phyloP scores from a whole-genome alignment of 2,888 invertebrate genomes.

The Rosalia funebris region DNA sequence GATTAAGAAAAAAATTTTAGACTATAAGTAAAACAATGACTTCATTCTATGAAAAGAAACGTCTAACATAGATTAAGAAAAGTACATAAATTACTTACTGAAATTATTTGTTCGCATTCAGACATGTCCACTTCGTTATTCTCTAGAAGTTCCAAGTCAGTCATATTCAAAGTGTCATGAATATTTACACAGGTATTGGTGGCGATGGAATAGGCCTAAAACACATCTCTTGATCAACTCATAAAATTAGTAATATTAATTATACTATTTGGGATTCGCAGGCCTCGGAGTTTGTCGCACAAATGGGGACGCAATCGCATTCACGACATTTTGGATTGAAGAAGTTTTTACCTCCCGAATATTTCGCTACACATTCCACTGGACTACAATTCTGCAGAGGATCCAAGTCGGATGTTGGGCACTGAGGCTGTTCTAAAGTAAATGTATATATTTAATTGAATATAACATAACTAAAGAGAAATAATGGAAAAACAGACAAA shows the following conservation, averaged over 20 bases:
- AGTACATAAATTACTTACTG: constrained; percentile 27
- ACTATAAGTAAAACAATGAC: too few relatives aligned
- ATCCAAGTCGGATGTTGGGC: constrained; percentile 63
- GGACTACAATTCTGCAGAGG: constrained; percentile 65
- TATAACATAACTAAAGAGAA: neutral
- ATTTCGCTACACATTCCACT: constrained; percentile 68
- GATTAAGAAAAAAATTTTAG: too few relatives aligned
- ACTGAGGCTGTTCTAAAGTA: constrained; percentile 40
- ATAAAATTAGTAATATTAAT: too few relatives aligned
- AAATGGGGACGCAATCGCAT: constrained; percentile 61
- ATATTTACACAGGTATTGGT: constrained; percentile 62
- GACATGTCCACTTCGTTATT: constrained; percentile 29
- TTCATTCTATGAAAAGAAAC: too few relatives aligned
- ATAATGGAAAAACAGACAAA: neutral
- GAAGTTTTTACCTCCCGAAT: constrained; percentile 66
- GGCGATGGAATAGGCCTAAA: constrained; percentile 60
- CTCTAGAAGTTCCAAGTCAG: constrained; percentile 54
- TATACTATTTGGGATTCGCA: constrained; percentile 31
- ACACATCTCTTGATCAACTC: too few relatives aligned
- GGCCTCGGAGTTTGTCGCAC: constrained; percentile 53
- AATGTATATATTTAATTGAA: too few relatives aligned
- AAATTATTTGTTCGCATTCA: constrained; percentile 15
- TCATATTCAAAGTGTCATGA: constrained; percentile 54
- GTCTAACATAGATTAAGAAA: too few relatives aligned
- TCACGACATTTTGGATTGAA: constrained; percentile 61